These are phyloP conservation scores for Anguilla marmorata DNA, from an alignment of 2,797 vertebrate genomes.

Conservation along the genomic window DNA sequence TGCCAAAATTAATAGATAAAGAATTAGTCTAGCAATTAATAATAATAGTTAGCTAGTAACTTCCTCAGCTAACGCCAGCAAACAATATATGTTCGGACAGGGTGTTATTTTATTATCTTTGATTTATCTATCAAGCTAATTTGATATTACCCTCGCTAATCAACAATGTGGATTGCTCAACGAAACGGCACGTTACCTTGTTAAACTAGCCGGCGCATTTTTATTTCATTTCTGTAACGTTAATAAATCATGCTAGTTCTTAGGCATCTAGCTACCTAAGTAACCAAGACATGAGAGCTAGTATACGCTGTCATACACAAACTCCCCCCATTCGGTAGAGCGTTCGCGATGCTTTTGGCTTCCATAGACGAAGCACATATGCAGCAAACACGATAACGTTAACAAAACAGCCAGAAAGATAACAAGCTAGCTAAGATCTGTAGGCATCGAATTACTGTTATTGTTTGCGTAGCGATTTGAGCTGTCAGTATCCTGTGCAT, in stretches of 20 bases:
- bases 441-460: too few species aligned
- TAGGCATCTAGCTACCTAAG: not conserved
- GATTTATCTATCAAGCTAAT: not conserved
- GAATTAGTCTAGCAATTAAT: not conserved
- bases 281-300: not conserved
- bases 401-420: not conserved
- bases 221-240: not conserved
- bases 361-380: not conserved
- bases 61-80: not conserved
- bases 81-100: not conserved
- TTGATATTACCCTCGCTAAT: too few species aligned
- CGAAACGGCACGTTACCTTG: not conserved
- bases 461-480: constrained; percentile 43
- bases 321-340: not conserved
- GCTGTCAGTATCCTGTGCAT: constrained; percentile 26
- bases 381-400: not conserved
- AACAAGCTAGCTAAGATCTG: not conserved
- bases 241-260: not conserved
- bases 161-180: not conserved
- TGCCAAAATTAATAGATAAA: not conserved
- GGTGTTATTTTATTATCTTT: not conserved
- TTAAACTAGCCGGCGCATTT: not conserved
- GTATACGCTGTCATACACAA: not conserved
- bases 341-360: not conserved
- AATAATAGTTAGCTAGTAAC: too few species aligned